These are phyloP conservation scores for Cochlearius cochlearius DNA, from an alignment of 2,113 vertebrate species.

Conservation along the genomic window DNA sequence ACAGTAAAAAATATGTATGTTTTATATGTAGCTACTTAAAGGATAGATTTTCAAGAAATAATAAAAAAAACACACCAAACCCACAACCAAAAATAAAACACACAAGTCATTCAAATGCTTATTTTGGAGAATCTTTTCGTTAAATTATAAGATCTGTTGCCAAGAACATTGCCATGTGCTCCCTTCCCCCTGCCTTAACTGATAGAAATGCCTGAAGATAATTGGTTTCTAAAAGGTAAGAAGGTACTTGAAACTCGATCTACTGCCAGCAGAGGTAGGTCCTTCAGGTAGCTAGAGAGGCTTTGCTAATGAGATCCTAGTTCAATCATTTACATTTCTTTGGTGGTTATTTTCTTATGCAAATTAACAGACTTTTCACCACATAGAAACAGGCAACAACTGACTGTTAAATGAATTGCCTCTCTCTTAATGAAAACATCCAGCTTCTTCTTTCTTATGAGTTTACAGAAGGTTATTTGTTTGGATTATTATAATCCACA, in stretches of 20 bases:
- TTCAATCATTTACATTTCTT: conserved; percentile 55
- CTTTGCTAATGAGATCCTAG: conserved; percentile 49
- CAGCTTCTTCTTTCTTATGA: not conserved
- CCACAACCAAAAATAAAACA: no score
- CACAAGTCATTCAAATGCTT: not conserved
- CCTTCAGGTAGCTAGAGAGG: conserved; percentile 54
- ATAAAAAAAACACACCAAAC: not conserved
- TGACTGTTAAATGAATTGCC: conserved; percentile 30
- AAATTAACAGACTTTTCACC: conserved; percentile 42
- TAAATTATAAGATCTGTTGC: conserved; percentile 8
- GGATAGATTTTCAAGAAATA: not conserved
- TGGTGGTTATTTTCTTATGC: conserved; percentile 61
- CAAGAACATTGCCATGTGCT: not conserved
- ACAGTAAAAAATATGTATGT: not conserved
- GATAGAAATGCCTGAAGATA: conserved; percentile 32
- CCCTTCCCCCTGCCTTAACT: not conserved
- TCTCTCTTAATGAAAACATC: conserved; percentile 42
- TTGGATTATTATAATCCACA: conserved; percentile 60
- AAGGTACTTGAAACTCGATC: conserved; percentile 60
- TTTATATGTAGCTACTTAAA: not conserved
- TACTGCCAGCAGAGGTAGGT: not conserved
- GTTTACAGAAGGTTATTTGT: conserved; percentile 54
- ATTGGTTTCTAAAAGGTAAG: conserved; percentile 63
- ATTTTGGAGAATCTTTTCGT: not conserved
- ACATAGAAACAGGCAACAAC: conserved; percentile 23